These are phyloP conservation scores for Conus ventricosus DNA, from an alignment of 1,140 invertebrate genomes.

Conservation along the genomic window DNA sequence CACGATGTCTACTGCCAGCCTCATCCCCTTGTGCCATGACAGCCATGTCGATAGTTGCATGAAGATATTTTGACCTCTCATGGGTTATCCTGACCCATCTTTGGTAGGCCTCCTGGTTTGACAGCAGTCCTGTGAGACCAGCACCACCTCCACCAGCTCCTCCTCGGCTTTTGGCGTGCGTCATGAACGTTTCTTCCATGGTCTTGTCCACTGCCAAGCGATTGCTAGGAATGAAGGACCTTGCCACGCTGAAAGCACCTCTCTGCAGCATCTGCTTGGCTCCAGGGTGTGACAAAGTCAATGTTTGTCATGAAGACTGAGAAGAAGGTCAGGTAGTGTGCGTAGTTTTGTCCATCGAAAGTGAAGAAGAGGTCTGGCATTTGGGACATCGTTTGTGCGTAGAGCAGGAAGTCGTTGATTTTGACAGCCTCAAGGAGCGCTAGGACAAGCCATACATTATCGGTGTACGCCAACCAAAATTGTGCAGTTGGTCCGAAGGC, in stretches of 20 bases:
- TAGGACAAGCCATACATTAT: no score
- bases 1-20: slow-evolving; percentile 33
- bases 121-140: slow-evolving; percentile 3
- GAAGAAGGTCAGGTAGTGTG: neutral
- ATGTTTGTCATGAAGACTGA: neutral
- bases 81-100: slow-evolving; percentile 43
- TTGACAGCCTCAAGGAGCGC: no score
- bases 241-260: neutral
- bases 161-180: slow-evolving; percentile 1
- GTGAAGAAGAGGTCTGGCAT: neutral
- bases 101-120: slow-evolving; percentile 40
- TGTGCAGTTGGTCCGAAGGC: no score
- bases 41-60: slow-evolving; percentile 31
- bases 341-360: no score
- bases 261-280: neutral
- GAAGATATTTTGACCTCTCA: slow-evolving; percentile 37
- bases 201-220: neutral
- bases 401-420: no score
- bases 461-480: no score
- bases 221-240: neutral
- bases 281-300: neutral
- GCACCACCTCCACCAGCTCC: slow-evolving; percentile 15
- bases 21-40: slow-evolving; percentile 29
- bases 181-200: slow-evolving; percentile 14
- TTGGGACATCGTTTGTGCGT: no score